Evolutionary conservation across 1,140 invertebrate genomes (phyloP).

Genomic region (Mizuhopecten yessoensis): DNA sequence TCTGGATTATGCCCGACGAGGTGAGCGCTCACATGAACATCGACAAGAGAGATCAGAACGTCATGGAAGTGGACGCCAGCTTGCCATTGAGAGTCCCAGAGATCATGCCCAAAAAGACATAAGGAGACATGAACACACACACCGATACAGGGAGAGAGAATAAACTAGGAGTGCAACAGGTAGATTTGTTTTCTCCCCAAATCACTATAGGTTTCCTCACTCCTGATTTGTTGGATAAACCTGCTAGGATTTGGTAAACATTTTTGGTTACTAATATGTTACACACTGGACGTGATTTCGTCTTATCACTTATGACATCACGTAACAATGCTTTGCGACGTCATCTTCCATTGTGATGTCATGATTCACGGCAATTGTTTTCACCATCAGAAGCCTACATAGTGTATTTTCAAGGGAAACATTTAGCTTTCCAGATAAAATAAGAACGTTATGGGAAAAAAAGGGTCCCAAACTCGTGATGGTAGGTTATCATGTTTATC

Average conservation of each 20-base stretch:
- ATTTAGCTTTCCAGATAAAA: too few relatives aligned
- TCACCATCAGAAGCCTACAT: too few relatives aligned
- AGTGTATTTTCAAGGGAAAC: too few relatives aligned
- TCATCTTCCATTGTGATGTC: too few relatives aligned
- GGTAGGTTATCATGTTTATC: too few relatives aligned
- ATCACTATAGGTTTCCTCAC: neutral
- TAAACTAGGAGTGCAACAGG: constrained; percentile 16
- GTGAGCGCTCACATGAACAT: constrained; percentile 58
- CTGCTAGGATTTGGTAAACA: too few relatives aligned
- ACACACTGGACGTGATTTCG: too few relatives aligned
- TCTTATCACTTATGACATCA: neutral
- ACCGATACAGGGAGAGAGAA: constrained; percentile 59
- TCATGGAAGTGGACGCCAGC: neutral
- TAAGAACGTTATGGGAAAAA: too few relatives aligned
- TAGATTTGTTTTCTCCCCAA: neutral
- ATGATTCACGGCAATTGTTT: too few relatives aligned
- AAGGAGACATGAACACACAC: neutral
- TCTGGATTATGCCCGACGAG: constrained; percentile 56
- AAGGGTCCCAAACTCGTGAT: too few relatives aligned
- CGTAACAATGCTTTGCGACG: neutral
- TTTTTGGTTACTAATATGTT: too few relatives aligned
- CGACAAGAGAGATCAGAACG: constrained; percentile 47
- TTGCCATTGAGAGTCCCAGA: constrained; percentile 25
- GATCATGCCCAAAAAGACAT: neutral
- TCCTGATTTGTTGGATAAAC: neutral